Evolutionary conservation across 2,797 vertebrate genomes (phyloP), one percentile per base, ranked within the genome.

Genomic region (Sebastes hopkinsi): DNA sequence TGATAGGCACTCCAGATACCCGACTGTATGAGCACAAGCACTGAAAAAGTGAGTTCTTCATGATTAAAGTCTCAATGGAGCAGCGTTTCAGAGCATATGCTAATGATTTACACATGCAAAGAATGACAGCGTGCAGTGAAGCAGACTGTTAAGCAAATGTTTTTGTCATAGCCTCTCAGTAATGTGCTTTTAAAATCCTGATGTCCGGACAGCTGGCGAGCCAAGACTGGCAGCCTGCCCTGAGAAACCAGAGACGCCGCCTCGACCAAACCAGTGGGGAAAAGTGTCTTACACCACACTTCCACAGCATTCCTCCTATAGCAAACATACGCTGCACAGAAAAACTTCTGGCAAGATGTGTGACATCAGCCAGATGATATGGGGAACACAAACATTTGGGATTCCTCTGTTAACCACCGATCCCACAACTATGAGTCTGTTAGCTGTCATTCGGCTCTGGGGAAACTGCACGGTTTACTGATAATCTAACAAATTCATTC

Each of bases 121-220:
- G 72, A 80, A 66, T 30, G 75, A 82, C 59, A 34, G 74, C 62
- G 82, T 36, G 62, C 74, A 84, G 77, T 46, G 67, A 69, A 60
- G 62, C 67, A 76, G 79, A 89, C 79, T 56, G 81, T 52, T 71
- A 20, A 80, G 72, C 81, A 83, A 88, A 89, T 90, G 78, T 87
- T 90, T 88, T 84, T 85, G 75, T 89, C 81, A 54, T 70, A 72
- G 82, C 65, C 70, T 89, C 72, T 89, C 82, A 71, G 77, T 34
- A 80, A 87, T 87, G 81, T 86, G 82, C 80, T 90, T 90, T 85
- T 75, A 77, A 75, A 83, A 84, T 88, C 70, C 73, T 85, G 84
- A 85, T 76, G 86, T 92, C 82, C 75, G 56, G 78, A 85, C 89
- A 91, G 91, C 89, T 89, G 91, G 83, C 12, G 75, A 87, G 89